Evolutionary conservation across 2,888 invertebrate species (phyloP).

Genomic region (Dasysyrphus albostriatus): DNA sequence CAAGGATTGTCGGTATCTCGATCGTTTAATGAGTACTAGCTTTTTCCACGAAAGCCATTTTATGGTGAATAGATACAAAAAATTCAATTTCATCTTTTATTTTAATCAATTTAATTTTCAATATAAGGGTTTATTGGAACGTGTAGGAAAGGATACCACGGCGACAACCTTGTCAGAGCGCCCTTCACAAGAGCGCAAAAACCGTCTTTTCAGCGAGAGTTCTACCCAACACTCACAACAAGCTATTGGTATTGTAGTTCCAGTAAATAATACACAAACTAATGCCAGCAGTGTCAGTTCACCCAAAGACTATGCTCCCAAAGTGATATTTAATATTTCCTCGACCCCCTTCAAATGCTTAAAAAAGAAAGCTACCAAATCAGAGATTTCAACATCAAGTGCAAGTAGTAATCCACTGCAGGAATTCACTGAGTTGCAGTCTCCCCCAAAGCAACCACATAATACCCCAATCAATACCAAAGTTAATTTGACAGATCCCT

Average conservation of each 20-base stretch:
- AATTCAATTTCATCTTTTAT: too few relatives aligned
- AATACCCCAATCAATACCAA: constrained; percentile 53
- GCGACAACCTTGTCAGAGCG: constrained; percentile 86
- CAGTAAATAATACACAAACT: constrained; percentile 72
- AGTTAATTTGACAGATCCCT: constrained; percentile 73
- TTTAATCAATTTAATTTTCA: background rate
- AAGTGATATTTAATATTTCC: constrained; percentile 78
- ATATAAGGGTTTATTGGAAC: constrained; percentile 88
- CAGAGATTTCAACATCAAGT: constrained; percentile 60
- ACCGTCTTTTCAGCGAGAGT: constrained; percentile 79
- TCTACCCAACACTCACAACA: constrained; percentile 72
- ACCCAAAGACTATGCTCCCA: constrained; percentile 78
- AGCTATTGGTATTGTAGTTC: constrained; percentile 71
- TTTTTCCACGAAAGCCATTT: constrained; percentile 94
- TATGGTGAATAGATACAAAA: constrained; percentile 84
- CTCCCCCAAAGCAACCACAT: constrained; percentile 48
- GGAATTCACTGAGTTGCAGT: constrained; percentile 59
- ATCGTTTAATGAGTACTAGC: constrained; percentile 92
- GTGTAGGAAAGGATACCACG: constrained; percentile 89
- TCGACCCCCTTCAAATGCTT: constrained; percentile 78
- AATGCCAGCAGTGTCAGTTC: constrained; percentile 48
- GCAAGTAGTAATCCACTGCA: constrained; percentile 47
- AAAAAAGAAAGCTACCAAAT: constrained; percentile 69
- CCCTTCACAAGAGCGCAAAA: constrained; percentile 89
- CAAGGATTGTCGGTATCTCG: constrained; percentile 93